A percentile compares a stretch with the other conserved stretches of the same genome.
Conservation (phyloP, 2,113 vertebrate genomes). For the Hydrolagus affinis region DNA sequence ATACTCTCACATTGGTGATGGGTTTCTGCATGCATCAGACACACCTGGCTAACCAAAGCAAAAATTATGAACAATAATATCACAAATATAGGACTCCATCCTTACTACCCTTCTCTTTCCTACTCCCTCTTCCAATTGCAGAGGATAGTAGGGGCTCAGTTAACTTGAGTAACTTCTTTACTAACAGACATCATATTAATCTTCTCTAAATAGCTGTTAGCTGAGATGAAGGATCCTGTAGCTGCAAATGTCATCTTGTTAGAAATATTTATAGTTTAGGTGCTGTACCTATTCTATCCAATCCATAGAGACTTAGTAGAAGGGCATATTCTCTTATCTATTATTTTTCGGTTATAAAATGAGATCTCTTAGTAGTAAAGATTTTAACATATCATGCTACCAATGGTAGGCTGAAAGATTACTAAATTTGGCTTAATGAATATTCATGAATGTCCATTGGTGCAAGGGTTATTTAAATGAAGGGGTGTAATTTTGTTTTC, state of each 20-base stretch:
- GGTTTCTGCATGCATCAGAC: no score
- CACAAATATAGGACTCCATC: no score
- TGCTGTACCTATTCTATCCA: not conserved
- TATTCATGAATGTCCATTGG: slow-evolving; percentile 14
- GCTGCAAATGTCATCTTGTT: not conserved
- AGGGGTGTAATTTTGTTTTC: not conserved
- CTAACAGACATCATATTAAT: not conserved
- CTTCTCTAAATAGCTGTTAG: not conserved
- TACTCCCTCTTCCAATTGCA: no score
- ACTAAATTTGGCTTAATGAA: not conserved
- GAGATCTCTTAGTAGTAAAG: not conserved
- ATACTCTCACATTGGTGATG: no score
- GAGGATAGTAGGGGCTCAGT: no score
- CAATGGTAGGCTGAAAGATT: not conserved
- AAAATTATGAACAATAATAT: no score
- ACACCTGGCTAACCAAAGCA: no score
- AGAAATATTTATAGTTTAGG: not conserved
- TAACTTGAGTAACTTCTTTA: no score
- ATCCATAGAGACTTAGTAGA: not conserved
- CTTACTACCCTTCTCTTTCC: no score
- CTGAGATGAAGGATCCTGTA: not conserved
- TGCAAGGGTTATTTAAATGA: not conserved
- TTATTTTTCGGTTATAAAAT: not conserved
- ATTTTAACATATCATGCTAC: no score
- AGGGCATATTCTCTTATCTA: not conserved